Base-by-base conservation (phyloP, 2,888 invertebrate species). In the Erpobdella octoculata region DNA sequence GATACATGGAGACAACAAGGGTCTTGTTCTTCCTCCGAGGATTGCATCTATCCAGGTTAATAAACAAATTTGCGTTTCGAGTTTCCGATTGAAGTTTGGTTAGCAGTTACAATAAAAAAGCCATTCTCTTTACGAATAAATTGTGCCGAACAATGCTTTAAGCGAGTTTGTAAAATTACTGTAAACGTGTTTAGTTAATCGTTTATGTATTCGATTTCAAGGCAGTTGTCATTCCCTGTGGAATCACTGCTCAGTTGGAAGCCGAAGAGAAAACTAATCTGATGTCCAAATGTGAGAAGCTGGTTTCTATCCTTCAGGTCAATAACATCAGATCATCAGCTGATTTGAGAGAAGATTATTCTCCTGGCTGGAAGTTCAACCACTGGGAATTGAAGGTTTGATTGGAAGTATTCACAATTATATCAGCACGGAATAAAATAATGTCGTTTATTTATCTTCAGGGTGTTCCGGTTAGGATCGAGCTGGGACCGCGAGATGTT, bases 351-450 rank as follows among this genome's bases (percentile, higher is more conserved):
- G 92, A 92, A 79, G 95, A 97, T 84, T 94, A 96, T 82, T 94
- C 96, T n/a, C 96, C 97, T 0, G 98, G 97, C 0, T 99, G 98
- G 98, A 99, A 98, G 85, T 96, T 93, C 82, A 95, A 94, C 82
- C 92, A 95, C 80, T 95, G 94, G 94, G 94, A 95, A 82, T 84
- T 95, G 41, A 95, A 94, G 87, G 90, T 89, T 33, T 62, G 53
- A n/a, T 46, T 46, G 21, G 18, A 21, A 46, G 18, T 46, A 46
- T 46, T 46, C 46, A n/a, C n/a, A 46, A 46, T 46, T 2, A 46
- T 46, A 3, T 1, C 21, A 18, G 21, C 5, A 46, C 21, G 25
- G n/a, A 25, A 58, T 58, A 58, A 21, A 12, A 21, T 9, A 8
- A 21, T 12, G 15, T 21, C 21, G 59, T 12, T 62, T 33, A 35